Base-by-base conservation (phyloP, 2,888 invertebrate genomes). In the Lacanobia oleracea region DNA sequence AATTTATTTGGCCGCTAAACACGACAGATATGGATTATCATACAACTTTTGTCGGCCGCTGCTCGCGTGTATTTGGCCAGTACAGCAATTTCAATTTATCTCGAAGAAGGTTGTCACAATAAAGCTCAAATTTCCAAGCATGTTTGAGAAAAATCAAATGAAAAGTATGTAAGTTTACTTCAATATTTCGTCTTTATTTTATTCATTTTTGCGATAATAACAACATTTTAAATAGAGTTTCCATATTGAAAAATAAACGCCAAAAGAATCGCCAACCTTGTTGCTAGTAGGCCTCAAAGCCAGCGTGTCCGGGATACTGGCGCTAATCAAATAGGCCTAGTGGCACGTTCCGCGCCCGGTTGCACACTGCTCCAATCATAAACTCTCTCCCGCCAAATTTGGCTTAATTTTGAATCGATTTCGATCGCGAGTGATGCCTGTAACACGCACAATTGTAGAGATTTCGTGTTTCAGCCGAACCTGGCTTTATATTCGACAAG, bases 241-340 rank as follows among this genome's bases (percentile, higher is more conserved):
- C 6, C 9, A 4, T 18, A 0, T 27, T 33, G 16, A 27, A 64
- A 61, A 63, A 18, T 45, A 12, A 33, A 33, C 21, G 18, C n/a
- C n/a, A 18, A 48, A 56, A 59, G 1, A n/a, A 62, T 4, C 2
- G 0, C 6, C 0, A 3, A 1, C 12, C 33, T 51, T 54, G 50
- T 56, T 37, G 9, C 1, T 77, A 76, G 83, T 85, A 85, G 67
- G 16, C 67, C 67, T 59, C 68, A 21, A 59, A 50, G 40, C 5
- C 21, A 48, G 64, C 61, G 27, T 63, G 65, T 69, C 62, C 53
- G 70, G 63, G 66, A 79, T 77, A 78, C 68, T 74, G 67, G 77
- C 77, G 81, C 85, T 88, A 91, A 91, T 91, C 88, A 89, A 90
- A 91, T 89, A 86, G 78, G 81, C 82, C 85, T 81, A 77, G 83